Percentiles rank a stretch among this genome's conserved stretches.
Conservation (phyloP, 2,113 vertebrate genomes). For the Corvus moneduloides region DNA sequence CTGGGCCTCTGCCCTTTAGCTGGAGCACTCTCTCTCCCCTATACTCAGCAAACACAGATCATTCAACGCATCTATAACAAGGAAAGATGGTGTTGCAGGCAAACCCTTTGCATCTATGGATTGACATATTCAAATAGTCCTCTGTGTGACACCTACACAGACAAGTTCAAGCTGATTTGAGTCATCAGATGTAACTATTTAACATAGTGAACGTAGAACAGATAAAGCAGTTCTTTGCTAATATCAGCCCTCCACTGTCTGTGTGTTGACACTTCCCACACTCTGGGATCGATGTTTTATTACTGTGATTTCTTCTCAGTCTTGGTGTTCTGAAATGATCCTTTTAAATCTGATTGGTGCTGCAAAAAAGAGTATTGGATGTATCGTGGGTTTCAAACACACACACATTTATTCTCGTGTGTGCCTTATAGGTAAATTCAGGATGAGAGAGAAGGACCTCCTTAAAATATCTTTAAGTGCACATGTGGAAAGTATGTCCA, state of each 20-base stretch:
- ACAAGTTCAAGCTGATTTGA: not conserved
- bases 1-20: not conserved
- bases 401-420: not conserved
- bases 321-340: not conserved
- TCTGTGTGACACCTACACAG: not conserved
- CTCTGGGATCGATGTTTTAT: not conserved
- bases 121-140: not conserved
- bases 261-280: not conserved
- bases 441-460: not conserved
- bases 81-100: not conserved
- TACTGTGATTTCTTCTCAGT: constrained; percentile 15
- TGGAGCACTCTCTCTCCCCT: not conserved
- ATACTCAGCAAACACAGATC: not conserved
- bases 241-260: not conserved
- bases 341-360: not conserved
- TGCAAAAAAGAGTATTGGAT: not conserved
- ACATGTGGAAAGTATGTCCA: not conserved
- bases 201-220: not conserved
- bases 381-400: not conserved
- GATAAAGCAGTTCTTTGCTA: not conserved
- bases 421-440: not conserved
- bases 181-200: not conserved
- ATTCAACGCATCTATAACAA: not conserved
- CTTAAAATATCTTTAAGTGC: not conserved
- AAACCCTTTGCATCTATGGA: not conserved